Base-by-base conservation (phyloP, 1,140 invertebrate genomes). In the Formica selysi region DNA sequence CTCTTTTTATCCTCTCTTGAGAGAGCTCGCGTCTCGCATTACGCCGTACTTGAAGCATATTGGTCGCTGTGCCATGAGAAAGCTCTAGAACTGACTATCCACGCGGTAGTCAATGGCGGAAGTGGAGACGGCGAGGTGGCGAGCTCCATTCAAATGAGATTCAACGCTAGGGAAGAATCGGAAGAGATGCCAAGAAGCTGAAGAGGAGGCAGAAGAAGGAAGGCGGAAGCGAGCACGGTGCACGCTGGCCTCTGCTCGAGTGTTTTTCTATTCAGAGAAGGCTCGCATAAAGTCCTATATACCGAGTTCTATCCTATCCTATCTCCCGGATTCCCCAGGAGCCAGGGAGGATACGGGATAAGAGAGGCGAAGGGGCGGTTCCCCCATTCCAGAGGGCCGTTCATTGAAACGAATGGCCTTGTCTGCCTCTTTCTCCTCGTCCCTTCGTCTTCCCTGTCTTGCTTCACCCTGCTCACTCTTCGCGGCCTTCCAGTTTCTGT, bases 361-460 rank as follows among this genome's bases (percentile, higher is more conserved):
- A 74, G 87, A 78, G 83, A 87, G 76, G 88, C 90, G 86, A 87
- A 29, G 79, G 57, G 87, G 67, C 90, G 89, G 86, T 89, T 92
- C 89, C 89, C 87, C 87, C 90, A 92, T 92, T 87, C 87, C 90
- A 76, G 80, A 87, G 86, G 84, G 73, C 73, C 91, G 92, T 93
- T 94, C 92, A 94, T 94, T 94, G 93, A 94, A 94, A 94, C 93
- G 93, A 94, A 94, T 94, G 91, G 92, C 90, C 90, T 90, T 91
- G 91, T 93, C 89, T 85, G 84, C 90, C 88, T 87, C 86, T 86
- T 91, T 89, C 90, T 59, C 61, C 85, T 88, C 83, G 36, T 85
- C 88, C 74, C 85, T 90, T 89, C 88, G 68, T 90, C 83, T 67
- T 71, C 76, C 68, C 76, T 64, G 32, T 41, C 54, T 73, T 67